Conservation (phyloP, 2,888 invertebrate species). For the Ellobium chinense region DNA sequence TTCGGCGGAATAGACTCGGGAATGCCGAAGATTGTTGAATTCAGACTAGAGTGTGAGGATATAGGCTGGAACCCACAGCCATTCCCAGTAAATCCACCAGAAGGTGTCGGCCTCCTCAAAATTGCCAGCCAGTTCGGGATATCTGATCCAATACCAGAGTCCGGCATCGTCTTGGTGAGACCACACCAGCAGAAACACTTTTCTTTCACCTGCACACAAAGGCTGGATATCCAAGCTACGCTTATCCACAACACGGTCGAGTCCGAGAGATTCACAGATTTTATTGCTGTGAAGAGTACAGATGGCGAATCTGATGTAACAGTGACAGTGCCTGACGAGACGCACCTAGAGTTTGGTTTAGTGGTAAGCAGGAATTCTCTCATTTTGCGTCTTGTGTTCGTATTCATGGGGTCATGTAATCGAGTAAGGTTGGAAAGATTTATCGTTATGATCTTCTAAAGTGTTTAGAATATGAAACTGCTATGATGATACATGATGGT, state of each 20-base stretch:
- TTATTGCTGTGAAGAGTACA: conserved; percentile 23
- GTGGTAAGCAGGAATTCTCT: conserved; percentile 59
- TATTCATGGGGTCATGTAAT: too few relatives aligned
- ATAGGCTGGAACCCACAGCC: conserved; percentile 53
- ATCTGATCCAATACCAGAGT: conserved; percentile 57
- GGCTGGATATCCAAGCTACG: conserved; percentile 47
- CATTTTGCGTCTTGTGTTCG: too few relatives aligned
- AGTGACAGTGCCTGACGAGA: conserved; percentile 51
- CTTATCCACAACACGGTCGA: conserved; percentile 50
- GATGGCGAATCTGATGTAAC: conserved; percentile 39
- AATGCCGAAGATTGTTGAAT: conserved; percentile 59
- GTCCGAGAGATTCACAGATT: conserved; percentile 16
- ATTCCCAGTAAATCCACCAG: conserved; percentile 63
- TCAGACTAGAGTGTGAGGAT: conserved; percentile 63
- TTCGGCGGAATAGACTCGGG: conserved; percentile 57
- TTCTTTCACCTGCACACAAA: conserved; percentile 50
- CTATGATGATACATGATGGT: not conserved
- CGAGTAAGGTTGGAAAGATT: too few relatives aligned
- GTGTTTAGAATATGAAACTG: not conserved
- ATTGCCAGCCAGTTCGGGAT: conserved; percentile 61
- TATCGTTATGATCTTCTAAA: too few relatives aligned
- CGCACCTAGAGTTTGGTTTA: conserved; percentile 67
- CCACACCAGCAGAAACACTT: conserved; percentile 52
- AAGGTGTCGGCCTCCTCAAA: conserved; percentile 64
- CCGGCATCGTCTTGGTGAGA: conserved; percentile 37